Evolutionary conservation across 2,888 invertebrate genomes (phyloP), one percentile per base, ranked within the genome.

Genomic region (Nephrocerus scutellatus): DNA sequence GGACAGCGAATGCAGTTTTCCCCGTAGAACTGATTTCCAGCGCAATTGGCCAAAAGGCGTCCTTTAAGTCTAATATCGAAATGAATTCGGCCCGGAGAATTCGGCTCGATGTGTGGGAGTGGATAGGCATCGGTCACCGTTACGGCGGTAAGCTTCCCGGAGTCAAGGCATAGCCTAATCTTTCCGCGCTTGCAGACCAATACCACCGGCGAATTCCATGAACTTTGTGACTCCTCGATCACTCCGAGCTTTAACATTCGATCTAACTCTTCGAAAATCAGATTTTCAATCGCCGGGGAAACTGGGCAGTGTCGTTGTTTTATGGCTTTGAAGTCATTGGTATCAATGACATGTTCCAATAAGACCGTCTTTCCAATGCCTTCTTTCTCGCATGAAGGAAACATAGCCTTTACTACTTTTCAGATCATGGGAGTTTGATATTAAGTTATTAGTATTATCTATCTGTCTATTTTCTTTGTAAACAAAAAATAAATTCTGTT

Each of bases 161-260:
- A 26, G 30, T 46, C 45, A 10, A 48, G 26, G 10, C 41, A 43
- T 5, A 43, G 15, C 1, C 43, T 23, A 8, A 40, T 33, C 28
- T 44, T 44, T n/a, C 35, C 38, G 3, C 40, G 33, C 29, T 42
- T 45, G 3, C 39, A 10, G 2, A 39, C 40, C 3, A 47, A 21
- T 2, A 41, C 21, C 20, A 47, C 32, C 3, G 44, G 44, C 6
- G 44, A 45, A 30, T 39, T 41, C 44, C 41, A 39, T 10, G 44
- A 32, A 14, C 36, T 54, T 3, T 39, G 33, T 1, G 52, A 55
- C 8, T 44, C 50, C 28, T 59, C 56, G 3, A 62, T 49, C 1
- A 62, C 49, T 2, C 48, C 55, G 3, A 48, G 30, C 5, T 18
- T 30, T 8, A 61, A 20, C 58, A 62, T 62, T 2, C 51, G 25